Evolutionary conservation across 2,113 vertebrate genomes (phyloP), one percentile per base, ranked within the genome.

Genomic region (Trematocara marginatum): DNA sequence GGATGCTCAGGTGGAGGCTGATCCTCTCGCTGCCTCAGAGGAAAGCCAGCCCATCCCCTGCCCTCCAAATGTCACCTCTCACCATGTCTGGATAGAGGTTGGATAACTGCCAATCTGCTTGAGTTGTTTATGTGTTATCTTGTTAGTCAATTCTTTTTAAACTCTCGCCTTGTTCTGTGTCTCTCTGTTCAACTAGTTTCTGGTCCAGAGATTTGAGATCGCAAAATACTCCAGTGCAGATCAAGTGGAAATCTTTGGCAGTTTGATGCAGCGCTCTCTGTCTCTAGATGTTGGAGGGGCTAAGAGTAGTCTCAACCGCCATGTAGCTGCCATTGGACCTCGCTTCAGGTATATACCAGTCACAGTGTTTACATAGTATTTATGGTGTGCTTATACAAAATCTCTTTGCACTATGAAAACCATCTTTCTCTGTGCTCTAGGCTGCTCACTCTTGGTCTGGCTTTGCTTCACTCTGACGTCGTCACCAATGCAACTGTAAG

Each of bases 151-250:
- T 20, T n/a, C 18, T 7, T n/a, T 7, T 29, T 29, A 20, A 4
- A 34, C 51, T 18, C 45, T n/a, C 2, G 1, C 34, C 8, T 59
- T 56, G 40, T 54, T 7, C 38, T 47, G 11, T 40, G 56, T 7
- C 5, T 42, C 40, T 12, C 13, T 49, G 31, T 26, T 80, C 31
- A 6, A 66, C n/a, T 35, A 99, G 99, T 99, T 99, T 90, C 95
- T 99, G 54, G 97, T 97, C 59, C 99, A 99, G 94, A 97, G 99
- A 54, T 99, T 99, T 92, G 99, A 99, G 95, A 99, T 99, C 1
- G 99, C 99, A 8, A 99, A 99, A 85, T 99, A 99, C 90, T 99
- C 98, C 95, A 99, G 98, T 59, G 99, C 97, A 1, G 99, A 99
- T 94, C 99, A 99, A 56, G 98, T 99, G 93, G 98, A 99, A 95